Evolutionary conservation across 2,888 invertebrate species (phyloP), one percentile per base, ranked within the genome.

Genomic region (Acrocera orbiculus): DNA sequence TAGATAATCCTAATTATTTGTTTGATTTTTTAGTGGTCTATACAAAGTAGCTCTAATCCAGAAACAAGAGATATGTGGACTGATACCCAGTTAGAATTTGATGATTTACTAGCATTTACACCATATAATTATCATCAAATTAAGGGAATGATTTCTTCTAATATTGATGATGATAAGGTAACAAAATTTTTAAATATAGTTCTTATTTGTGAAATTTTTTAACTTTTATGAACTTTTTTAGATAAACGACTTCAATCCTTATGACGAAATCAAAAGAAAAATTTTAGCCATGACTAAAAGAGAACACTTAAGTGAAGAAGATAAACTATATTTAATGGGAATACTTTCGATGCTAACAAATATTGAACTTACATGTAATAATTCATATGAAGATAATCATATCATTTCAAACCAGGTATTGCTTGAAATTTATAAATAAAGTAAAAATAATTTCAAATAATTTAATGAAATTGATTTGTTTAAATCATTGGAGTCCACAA

Each of bases 291-390:
- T 56, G 43, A 40, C 49, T 24, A 52, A 54, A 36, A 54, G 53
- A 38, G 40, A 51, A 35, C 43, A 41, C 16, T 42, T 51, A 25
- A 50, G 52, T 28, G 65, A 65, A 37, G 66, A 69, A 23, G 74
- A 74, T 46, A 67, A 69, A 49, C 62, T 64, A 31, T 73, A 73
- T 44, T 57, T 75, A 47, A 69, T 73, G 46, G 73, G 73, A 50
- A 64, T 73, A 30, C 51, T 72, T 37, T 66, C 67, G 53, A 58
- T 73, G 46, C 57, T 74, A 39, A 70, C 73, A 50, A 69, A 70
- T 46, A n/a, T n/a, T n/a, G n/a, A n/a, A n/a, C n/a, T n/a, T n/a
- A n/a, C n/a, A n/a, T n/a, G n/a, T n/a, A n/a, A n/a, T n/a, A n/a
- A n/a, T n/a, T n/a, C n/a, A n/a, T n/a, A n/a, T n/a, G n/a, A n/a